phyloP scores from a whole-genome alignment of 2,797 vertebrate species.

The Danionella dracula region DNA sequence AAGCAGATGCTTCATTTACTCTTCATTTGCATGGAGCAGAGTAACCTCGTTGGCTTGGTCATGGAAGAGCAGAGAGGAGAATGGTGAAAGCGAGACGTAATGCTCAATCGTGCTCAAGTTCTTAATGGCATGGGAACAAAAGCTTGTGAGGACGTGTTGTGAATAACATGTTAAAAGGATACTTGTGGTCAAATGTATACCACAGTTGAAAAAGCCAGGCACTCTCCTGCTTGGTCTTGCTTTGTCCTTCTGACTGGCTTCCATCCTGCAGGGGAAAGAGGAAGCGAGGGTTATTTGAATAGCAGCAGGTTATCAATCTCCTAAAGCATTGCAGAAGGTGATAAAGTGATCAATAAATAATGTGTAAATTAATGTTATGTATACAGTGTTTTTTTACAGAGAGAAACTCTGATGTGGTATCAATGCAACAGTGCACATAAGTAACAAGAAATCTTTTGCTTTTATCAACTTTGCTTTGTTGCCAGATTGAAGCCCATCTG shows the following conservation, averaged over 20 bases:
- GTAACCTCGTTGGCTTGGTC: neutral
- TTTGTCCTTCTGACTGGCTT: conserved; percentile 71
- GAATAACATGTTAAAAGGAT: conserved; percentile 74
- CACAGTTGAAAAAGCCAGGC: conserved; percentile 96
- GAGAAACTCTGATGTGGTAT: no score
- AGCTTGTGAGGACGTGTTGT: conserved; percentile 7
- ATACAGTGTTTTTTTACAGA: no score
- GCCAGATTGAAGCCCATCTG: no score
- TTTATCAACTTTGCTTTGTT: no score
- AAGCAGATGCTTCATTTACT: neutral
- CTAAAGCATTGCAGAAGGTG: no score
- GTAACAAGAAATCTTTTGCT: no score
- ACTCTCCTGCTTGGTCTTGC: conserved; percentile 92
- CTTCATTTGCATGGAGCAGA: neutral
- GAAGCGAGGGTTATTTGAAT: neutral
- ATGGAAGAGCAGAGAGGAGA: neutral
- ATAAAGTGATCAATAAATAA: no score
- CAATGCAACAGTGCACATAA: no score
- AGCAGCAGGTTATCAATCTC: no score
- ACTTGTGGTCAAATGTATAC: conserved; percentile 99
- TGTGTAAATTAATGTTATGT: no score
- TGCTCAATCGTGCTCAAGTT: conserved; percentile 10
- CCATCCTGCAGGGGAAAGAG: conserved; percentile 70
- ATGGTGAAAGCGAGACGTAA: neutral
- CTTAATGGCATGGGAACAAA: conserved; percentile 1